Base-by-base conservation (phyloP, 2,888 invertebrate genomes). In the Frankliniella intonsa region DNA sequence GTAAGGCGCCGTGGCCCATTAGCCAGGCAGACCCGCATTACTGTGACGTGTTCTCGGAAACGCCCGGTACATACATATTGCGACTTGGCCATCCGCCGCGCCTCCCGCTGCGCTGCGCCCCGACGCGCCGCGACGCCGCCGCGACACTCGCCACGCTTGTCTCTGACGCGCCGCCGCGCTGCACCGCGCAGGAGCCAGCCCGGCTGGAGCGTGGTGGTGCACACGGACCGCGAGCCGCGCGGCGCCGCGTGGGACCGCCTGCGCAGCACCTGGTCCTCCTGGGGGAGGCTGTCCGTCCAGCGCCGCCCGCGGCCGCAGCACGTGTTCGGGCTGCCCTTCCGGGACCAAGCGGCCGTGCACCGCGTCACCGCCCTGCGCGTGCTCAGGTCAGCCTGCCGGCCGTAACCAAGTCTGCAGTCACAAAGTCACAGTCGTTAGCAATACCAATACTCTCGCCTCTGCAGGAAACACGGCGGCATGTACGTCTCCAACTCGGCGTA, bases 301-400 rank as follows among this genome's bases (percentile, higher is more conserved):
- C 25, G 69, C 1, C 22, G 69, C 11, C 69, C 25, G 25, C 69
- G 25, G 25, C 25, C 69, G 69, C 69, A 25, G 69, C 69, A 76
- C 25, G 69, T 76, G 11, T 76, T 76, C 69, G 69, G 69, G 11
- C 25, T 76, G 69, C 69, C 69, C 69, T 22, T 76, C 69, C 69
- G 69, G 22, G 69, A 76, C 69, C 12, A 25, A 9, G 69, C 22
- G 25, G 12, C 25, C 69, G 25, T 76, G 22, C 69, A 25, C 25
- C n/a, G 69, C 11, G 69, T 76, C 69, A 22, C 69, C 69, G 69
- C 69, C 8, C 69, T 76, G 22, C 69, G 69, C 69, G 25, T 76
- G 10, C 69, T 76, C 69, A 76, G 12, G 69, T 76, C 69, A 22
- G 65, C n/a, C 3, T 65, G 51, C 51, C 12, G 55, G 55, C 17